Percentiles rank a stretch among this genome's conserved stretches.
phyloP scores from a whole-genome alignment of 2,888 invertebrate species.

The Mythimna pallens region DNA sequence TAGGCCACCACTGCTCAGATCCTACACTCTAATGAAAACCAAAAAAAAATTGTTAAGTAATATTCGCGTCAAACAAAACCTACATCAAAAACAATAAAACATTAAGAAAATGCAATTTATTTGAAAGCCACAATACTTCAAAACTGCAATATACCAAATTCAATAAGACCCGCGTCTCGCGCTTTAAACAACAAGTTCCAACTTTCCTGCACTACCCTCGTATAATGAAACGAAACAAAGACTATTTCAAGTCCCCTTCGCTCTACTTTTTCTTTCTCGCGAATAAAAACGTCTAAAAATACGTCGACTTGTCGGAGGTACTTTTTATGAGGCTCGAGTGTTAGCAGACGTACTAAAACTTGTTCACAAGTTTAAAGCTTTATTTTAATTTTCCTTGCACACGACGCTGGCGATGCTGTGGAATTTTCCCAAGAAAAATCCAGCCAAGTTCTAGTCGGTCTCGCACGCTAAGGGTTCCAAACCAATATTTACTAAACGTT shows the following conservation, averaged over 20 bases:
- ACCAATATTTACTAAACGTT: neutral
- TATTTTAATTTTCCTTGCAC: slow-evolving; percentile 88
- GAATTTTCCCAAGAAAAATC: slow-evolving; percentile 55
- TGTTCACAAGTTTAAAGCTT: slow-evolving; percentile 86
- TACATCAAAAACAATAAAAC: slow-evolving; percentile 16
- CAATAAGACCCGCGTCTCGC: slow-evolving; percentile 57
- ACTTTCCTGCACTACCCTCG: slow-evolving; percentile 57
- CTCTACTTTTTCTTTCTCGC: slow-evolving; percentile 65
- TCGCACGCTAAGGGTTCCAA: neutral
- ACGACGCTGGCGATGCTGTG: slow-evolving; percentile 59
- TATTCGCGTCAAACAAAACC: slow-evolving; percentile 1
- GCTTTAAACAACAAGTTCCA: slow-evolving; percentile 41
- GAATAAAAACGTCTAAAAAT: slow-evolving; percentile 83
- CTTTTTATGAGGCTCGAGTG: slow-evolving; percentile 81
- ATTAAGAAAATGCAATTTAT: slow-evolving; percentile 34
- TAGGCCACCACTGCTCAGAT: too few relatives aligned
- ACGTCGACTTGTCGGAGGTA: slow-evolving; percentile 79
- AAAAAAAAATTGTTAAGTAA: neutral
- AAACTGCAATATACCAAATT: slow-evolving; percentile 53
- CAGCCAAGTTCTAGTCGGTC: neutral
- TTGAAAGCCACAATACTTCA: slow-evolving; percentile 50
- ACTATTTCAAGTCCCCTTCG: slow-evolving; percentile 65
- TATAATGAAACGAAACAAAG: slow-evolving; percentile 76
- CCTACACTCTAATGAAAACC: neutral
- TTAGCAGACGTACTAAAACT: slow-evolving; percentile 84